Percentiles rank a stretch among this genome's conserved stretches.
Evolutionary conservation across 2,797 vertebrate species (phyloP).

Genomic region (Benthosema pterotum): DNA sequence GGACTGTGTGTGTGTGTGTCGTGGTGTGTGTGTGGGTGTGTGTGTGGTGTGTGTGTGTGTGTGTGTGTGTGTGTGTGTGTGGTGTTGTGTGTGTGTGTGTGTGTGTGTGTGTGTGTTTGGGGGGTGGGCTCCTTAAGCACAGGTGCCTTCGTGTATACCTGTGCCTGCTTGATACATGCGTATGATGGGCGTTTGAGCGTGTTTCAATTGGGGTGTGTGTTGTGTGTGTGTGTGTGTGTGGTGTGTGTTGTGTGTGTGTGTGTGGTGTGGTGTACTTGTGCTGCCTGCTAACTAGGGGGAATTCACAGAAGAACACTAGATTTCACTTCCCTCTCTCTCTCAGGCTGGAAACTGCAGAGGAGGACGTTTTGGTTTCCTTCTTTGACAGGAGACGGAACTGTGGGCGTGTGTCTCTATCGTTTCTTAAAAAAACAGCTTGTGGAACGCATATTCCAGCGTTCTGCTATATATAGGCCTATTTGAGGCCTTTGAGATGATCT

Average conservation of each 20-base stretch:
- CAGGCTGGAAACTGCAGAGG: slow-evolving; percentile 66
- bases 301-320: slow-evolving; percentile 53
- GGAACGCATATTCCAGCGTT: too few species aligned
- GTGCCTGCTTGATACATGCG: slow-evolving; percentile 3
- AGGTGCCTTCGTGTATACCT: slow-evolving; percentile 21
- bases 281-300: slow-evolving; percentile 45
- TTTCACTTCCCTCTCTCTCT: slow-evolving; percentile 77
- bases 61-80: slow-evolving; percentile 6
- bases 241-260: neutral
- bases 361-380: slow-evolving; percentile 51
- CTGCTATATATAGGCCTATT: too few species aligned
- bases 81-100: neutral
- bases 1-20: neutral
- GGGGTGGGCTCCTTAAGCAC: slow-evolving; percentile 6
- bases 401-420: neutral
- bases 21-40: slow-evolving; percentile 1
- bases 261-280: slow-evolving; percentile 12
- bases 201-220: too few species aligned
- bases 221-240: neutral
- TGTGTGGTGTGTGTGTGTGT: slow-evolving; percentile 3
- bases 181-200: neutral
- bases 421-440: too few species aligned
- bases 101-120: neutral
- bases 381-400: slow-evolving; percentile 30
- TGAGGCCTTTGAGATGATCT: too few species aligned